Percentiles rank a stretch among this genome's conserved stretches.
Evolutionary conservation across 2,113 vertebrate species (phyloP).

Genomic region (Phodopus roborovskii): DNA sequence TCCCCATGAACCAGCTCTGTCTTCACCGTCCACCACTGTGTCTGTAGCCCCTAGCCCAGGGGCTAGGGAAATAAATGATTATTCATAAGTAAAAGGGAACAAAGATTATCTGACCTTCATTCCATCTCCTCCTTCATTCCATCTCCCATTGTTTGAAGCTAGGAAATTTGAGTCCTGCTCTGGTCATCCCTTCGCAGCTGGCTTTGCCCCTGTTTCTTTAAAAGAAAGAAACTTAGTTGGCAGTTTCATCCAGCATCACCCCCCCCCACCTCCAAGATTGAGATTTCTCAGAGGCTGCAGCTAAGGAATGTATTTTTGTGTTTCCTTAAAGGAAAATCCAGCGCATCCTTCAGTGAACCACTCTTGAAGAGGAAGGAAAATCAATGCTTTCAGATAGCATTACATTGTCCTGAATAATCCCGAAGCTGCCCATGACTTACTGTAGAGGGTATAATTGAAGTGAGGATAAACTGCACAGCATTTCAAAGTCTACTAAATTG

Average conservation of each 20-base stretch:
- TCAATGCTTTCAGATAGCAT: slow-evolving; percentile 77
- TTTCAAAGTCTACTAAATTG: slow-evolving; percentile 81
- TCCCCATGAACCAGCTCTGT: background rate
- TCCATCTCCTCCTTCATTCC: background rate
- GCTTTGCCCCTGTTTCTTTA: slow-evolving; percentile 30
- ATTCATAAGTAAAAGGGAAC: background rate
- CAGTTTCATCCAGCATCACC: background rate
- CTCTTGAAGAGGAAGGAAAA: slow-evolving; percentile 65
- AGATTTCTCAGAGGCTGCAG: slow-evolving; percentile 60
- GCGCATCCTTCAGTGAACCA: slow-evolving; percentile 61
- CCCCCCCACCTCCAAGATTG: background rate
- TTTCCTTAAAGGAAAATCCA: slow-evolving; percentile 33
- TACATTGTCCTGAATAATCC: slow-evolving; percentile 75
- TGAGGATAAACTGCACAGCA: slow-evolving; percentile 78
- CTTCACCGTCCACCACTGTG: background rate
- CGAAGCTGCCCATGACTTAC: slow-evolving; percentile 74
- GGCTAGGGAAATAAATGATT: background rate
- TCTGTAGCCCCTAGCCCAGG: background rate
- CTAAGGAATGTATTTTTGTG: slow-evolving; percentile 74
- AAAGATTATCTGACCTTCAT: background rate
- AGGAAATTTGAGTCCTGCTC: background rate
- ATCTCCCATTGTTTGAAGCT: background rate
- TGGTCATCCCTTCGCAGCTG: background rate
- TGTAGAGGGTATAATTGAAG: slow-evolving; percentile 77
- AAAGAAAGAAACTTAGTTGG: slow-evolving; percentile 37